phyloP scores from a whole-genome alignment of 2,113 vertebrate genomes.

The Sisor rabdophorus region DNA sequence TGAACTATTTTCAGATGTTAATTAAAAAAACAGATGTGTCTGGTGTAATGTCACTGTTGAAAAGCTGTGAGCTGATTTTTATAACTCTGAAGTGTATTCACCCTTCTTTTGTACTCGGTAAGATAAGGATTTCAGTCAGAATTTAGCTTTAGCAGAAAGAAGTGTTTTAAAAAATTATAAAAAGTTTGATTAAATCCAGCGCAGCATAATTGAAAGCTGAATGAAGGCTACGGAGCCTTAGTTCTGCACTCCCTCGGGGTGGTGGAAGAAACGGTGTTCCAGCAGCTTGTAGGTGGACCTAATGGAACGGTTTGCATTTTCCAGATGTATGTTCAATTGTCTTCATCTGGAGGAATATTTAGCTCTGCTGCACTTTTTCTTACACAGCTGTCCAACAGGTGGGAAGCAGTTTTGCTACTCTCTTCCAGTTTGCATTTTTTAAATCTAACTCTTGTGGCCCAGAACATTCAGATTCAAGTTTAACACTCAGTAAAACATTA shows the following conservation, averaged over 20 bases:
- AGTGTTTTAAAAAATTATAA: background rate
- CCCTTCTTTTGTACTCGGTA: background rate
- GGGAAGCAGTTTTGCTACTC: conserved; percentile 19
- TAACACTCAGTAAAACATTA: background rate
- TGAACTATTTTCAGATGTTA: conserved; percentile 24
- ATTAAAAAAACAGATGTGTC: conserved; percentile 17
- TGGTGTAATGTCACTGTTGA: background rate
- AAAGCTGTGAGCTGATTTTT: background rate
- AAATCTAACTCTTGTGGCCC: background rate
- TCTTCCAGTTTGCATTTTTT: background rate
- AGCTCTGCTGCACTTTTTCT: conserved; percentile 8
- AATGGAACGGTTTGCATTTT: conserved; percentile 31
- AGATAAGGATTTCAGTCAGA: conserved; percentile 4
- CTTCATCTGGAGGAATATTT: conserved; percentile 44
- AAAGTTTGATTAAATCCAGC: background rate
- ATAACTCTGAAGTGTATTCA: background rate
- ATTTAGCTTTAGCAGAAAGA: background rate
- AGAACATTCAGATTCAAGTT: background rate
- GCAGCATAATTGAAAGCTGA: background rate
- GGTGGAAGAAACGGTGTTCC: conserved; percentile 21
- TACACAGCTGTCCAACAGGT: conserved; percentile 43
- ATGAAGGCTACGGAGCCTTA: background rate
- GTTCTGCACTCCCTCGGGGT: background rate
- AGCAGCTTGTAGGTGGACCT: conserved; percentile 39
- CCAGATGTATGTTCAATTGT: conserved; percentile 38